Evolutionary conservation across 2,797 vertebrate species (phyloP), one percentile per base, ranked within the genome.

Genomic region (Cynodonichthys magdalenae): DNA sequence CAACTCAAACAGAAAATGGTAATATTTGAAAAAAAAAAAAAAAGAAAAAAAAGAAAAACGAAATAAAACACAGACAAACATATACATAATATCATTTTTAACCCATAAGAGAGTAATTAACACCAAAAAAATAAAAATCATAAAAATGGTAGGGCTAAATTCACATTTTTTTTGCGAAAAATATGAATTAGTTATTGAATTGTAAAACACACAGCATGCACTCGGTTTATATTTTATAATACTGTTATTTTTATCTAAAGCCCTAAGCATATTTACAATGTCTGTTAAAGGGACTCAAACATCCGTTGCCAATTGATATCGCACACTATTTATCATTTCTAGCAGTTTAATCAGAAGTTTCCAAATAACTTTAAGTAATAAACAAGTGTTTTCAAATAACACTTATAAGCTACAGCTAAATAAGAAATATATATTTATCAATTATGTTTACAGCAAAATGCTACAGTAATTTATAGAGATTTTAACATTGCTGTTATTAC

Each of bases 221-320:
- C 89, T 96, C 92, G 93, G 92, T 93, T 95, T 94, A 93, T 94
- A 93, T 90, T 91, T 91, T 88, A 90, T 85, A 77, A 83, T 91
- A 87, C 88, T 91, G 74, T 84, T 36, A 9, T 86, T 65, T 72
- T 95, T 82, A 89, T 94, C 93, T 95, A 93, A 95, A 94, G 92
- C 92, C 93, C 94, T 95, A 93, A 84, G 93, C 91, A 96, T 95
- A 91, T 91, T 93, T 93, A 92, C 95, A 95, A 93, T 90, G 92
- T 95, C 93, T 92, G 97, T 99, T 99, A 99, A 99, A 99, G 97
- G 97, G 97, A 99, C 97, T 98, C 94, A 93, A 92, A 88, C 93
- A 95, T 95, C 93, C 94, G 87, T 87, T 85, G 95, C 95, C 96
- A 99, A 97, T 94, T 92, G 91, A 94, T 95, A 87, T 95, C 96